Percentiles rank a stretch among this genome's conserved stretches.
Evolutionary conservation across 2,113 vertebrate genomes (phyloP).

Genomic region (Cynoglossus semilaevis): DNA sequence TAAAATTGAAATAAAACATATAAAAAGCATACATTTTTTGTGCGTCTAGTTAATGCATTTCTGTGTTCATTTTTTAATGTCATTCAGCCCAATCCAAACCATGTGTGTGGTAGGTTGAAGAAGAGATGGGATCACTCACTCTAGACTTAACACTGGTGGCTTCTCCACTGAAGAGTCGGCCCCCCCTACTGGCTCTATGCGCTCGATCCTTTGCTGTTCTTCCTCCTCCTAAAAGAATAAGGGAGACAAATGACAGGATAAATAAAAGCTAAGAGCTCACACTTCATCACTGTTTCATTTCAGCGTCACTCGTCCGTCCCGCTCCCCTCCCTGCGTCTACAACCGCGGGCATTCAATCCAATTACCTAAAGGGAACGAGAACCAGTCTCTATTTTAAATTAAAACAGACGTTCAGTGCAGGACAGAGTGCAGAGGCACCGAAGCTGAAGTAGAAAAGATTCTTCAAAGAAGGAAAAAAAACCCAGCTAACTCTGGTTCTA

Average conservation of each 20-base stretch:
- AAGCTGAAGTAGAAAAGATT: constrained; percentile 3
- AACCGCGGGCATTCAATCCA: constrained; percentile 43
- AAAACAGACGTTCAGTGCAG: constrained; percentile 18
- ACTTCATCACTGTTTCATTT: constrained; percentile 22
- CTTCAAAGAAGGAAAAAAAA: constrained; percentile 3
- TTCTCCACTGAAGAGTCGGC: constrained; percentile 88
- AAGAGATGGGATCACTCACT: constrained; percentile 79
- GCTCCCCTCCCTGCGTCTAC: constrained; percentile 13
- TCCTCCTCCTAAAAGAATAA: constrained; percentile 58
- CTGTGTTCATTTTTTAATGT: not conserved
- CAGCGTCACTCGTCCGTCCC: constrained; percentile 21
- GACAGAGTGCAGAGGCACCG: not conserved
- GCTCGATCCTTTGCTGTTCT: constrained; percentile 82
- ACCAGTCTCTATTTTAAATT: constrained; percentile 36
- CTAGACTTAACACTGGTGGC: constrained; percentile 78
- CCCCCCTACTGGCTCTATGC: constrained; percentile 90
- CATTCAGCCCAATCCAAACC: not conserved
- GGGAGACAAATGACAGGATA: constrained; percentile 10
- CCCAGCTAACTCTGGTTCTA: not conserved
- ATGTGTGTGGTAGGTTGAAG: not conserved
- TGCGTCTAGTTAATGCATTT: not conserved
- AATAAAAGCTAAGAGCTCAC: constrained; percentile 9
- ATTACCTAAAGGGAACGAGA: constrained; percentile 40
- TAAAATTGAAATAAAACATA: not conserved
- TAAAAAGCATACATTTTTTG: too few relatives aligned